Evolutionary conservation across 2,888 invertebrate species (phyloP).

Genomic region (Actias luna): DNA sequence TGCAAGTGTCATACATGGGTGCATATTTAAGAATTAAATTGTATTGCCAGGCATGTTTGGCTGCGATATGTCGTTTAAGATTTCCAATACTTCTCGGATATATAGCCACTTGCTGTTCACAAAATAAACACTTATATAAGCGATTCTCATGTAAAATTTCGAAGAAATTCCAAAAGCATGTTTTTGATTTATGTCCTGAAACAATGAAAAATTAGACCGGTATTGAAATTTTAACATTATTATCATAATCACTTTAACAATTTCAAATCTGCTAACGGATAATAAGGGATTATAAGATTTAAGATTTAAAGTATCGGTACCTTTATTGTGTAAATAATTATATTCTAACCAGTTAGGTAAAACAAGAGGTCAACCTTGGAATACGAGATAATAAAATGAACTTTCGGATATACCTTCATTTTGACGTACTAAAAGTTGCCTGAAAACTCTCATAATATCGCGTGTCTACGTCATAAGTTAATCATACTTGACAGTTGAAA

Average conservation of each 20-base stretch:
- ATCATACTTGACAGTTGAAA: no score
- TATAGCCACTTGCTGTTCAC: background rate
- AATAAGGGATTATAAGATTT: no score
- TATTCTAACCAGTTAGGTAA: no score
- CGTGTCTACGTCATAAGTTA: no score
- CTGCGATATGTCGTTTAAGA: conserved; percentile 15
- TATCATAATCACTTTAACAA: background rate
- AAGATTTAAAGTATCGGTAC: no score
- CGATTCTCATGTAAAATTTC: background rate
- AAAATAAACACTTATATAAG: conserved; percentile 16
- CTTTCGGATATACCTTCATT: no score
- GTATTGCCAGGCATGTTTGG: conserved; percentile 7
- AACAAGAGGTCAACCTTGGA: no score
- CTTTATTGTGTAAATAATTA: no score
- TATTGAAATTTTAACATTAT: background rate
- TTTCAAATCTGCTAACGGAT: background rate
- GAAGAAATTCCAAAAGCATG: conserved; percentile 19
- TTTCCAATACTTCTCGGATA: conserved; percentile 13
- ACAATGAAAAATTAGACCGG: background rate
- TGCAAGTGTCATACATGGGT: conserved; percentile 3
- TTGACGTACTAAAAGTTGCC: no score
- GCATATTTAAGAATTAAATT: conserved; percentile 15
- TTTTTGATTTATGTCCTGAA: conserved; percentile 12
- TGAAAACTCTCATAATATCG: no score
- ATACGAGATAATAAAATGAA: no score